Percentiles rank a stretch among this genome's conserved stretches.
These are phyloP conservation scores for Lichenostomus cassidix DNA, from an alignment of 2,113 vertebrate genomes.

Conservation along the genomic window DNA sequence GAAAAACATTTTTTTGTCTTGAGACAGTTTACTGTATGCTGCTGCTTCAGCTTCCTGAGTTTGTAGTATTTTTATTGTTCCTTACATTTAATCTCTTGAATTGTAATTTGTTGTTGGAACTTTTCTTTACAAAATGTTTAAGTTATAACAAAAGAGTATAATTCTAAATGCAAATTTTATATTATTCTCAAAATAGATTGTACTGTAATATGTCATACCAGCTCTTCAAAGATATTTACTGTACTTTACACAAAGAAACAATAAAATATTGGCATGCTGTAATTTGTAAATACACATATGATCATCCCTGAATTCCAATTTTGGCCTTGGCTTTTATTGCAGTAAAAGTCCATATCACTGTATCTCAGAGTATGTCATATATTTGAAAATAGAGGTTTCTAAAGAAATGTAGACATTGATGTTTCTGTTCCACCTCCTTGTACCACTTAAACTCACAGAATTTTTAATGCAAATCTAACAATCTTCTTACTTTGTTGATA, in stretches of 20 bases:
- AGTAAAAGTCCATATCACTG: background rate
- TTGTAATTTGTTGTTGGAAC: background rate
- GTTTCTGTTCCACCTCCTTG: background rate
- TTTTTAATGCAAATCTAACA: constrained; percentile 10
- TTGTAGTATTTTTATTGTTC: background rate
- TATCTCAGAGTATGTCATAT: background rate
- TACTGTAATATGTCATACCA: background rate
- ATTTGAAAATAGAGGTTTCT: background rate
- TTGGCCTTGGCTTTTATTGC: background rate
- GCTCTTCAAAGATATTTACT: background rate
- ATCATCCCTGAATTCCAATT: background rate
- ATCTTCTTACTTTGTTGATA: constrained; percentile 9
- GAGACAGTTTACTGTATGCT: background rate
- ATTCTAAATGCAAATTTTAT: background rate
- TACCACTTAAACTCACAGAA: background rate
- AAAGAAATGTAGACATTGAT: accelerated
- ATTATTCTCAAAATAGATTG: background rate
- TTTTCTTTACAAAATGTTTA: background rate
- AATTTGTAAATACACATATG: background rate
- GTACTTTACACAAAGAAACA: background rate
- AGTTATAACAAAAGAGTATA: background rate
- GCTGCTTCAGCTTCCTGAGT: background rate
- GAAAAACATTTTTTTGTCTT: background rate
- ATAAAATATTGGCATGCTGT: background rate
- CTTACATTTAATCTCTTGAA: accelerated